A percentile compares a stretch with the other conserved stretches of the same genome.
Evolutionary conservation across 2,888 invertebrate genomes (phyloP).

Genomic region (Gryllus longicercus): DNA sequence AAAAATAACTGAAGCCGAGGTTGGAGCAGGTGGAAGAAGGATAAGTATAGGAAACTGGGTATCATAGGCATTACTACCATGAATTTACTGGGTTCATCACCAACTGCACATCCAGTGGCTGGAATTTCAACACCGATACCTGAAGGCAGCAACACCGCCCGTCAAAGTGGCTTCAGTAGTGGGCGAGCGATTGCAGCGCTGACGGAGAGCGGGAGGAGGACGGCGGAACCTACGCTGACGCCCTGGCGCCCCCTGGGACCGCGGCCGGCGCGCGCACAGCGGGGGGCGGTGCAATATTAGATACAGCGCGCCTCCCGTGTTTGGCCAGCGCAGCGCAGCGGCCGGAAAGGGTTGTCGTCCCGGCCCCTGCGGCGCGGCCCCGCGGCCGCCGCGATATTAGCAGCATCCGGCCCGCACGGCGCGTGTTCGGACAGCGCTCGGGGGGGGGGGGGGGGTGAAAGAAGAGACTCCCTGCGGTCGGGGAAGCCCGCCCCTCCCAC

Average conservation of each 20-base stretch:
- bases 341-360: not conserved
- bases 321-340: not conserved
- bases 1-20: too few species aligned
- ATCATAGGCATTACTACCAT: too few species aligned
- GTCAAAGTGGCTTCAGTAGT: too few species aligned
- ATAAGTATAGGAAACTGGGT: too few species aligned
- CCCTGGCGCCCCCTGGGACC: not conserved
- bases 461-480: not conserved
- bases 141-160: too few species aligned
- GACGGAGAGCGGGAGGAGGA: not conserved
- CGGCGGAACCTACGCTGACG: not conserved
- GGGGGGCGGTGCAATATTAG: not conserved
- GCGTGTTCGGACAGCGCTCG: not conserved
- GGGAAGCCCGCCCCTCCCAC: too few species aligned
- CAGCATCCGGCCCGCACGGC: not conserved
- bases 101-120: too few species aligned
- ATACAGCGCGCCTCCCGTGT: not conserved
- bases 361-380: not conserved
- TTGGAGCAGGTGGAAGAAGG: too few species aligned
- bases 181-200: too few species aligned
- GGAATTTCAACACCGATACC: too few species aligned
- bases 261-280: not conserved
- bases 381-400: not conserved
- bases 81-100: too few species aligned
- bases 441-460: not conserved